These are phyloP conservation scores for Nematopogon swammerdamellus DNA, from an alignment of 2,888 invertebrate species.

Conservation along the genomic window DNA sequence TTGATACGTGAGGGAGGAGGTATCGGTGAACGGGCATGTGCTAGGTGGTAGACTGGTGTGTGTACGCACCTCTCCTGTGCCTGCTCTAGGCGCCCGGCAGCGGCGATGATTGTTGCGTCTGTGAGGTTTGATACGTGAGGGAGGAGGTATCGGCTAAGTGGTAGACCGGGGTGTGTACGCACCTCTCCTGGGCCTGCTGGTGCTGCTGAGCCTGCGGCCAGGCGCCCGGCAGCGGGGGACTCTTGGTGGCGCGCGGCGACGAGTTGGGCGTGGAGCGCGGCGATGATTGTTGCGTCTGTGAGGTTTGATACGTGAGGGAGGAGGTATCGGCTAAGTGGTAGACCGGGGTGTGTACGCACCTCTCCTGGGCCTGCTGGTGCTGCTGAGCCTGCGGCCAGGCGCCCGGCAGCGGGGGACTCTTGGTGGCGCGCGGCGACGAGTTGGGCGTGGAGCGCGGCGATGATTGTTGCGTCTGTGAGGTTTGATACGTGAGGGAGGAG, in stretches of 20 bases:
- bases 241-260: constrained; percentile 82
- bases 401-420: constrained; percentile 75
- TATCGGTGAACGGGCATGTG: too few species aligned
- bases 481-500: too few species aligned
- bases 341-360: too few species aligned
- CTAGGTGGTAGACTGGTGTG: too few species aligned
- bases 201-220: constrained; percentile 48
- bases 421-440: constrained; percentile 82
- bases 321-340: too few species aligned
- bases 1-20: too few species aligned
- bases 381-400: constrained; percentile 48
- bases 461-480: constrained; percentile 85
- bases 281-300: constrained; percentile 85
- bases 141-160: too few species aligned
- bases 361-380: constrained; percentile 13
- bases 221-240: constrained; percentile 68
- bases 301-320: too few species aligned
- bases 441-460: constrained; percentile 85
- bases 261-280: constrained; percentile 86
- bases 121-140: too few species aligned
- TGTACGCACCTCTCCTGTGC: too few species aligned
- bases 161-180: too few species aligned
- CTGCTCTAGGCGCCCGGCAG: constrained; percentile 43
- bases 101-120: constrained; percentile 87
- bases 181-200: too few species aligned